Evolutionary conservation across 2,888 invertebrate species (phyloP), one percentile per base, ranked within the genome.

Genomic region (Thecocarcelia acutangulata): DNA sequence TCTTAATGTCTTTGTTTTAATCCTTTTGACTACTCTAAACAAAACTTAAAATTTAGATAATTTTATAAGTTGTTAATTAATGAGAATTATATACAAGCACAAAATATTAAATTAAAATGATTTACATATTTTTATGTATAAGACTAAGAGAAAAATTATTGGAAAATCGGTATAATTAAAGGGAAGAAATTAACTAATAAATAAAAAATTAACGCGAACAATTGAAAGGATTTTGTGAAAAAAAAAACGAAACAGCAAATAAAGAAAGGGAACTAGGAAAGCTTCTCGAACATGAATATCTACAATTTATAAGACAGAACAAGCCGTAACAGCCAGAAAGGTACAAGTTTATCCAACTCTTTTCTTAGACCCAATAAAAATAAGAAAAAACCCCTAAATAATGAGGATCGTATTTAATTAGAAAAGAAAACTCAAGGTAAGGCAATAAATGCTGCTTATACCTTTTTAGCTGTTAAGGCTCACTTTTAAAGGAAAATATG

Each of bases 71-170:
- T 42, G 11, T 42, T n/a, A 50, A 21, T 44, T 64, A 59, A 72
- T 42, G 24, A 19, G n/a, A 48, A 75, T 56, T 77, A 77, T 77
- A 24, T 77, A 77, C 77, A 77, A 56, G 12, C 3, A 44, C 21
- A 44, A 42, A 21, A 17, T 33, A 17, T 72, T 63, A 19, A 44
- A 37, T 52, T 52, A 44, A 37, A 44, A 44, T 33, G 2, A 17
- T 24, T 61, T 72, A 54, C 21, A n/a, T n/a, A n/a, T n/a, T n/a
- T n/a, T n/a, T n/a, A n/a, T 54, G 59, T 73, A 54, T 1, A 73
- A 54, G 33, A 54, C 33, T 73, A 73, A 42, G 44, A 13, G 21
- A 50, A 5, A 8, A 17, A 52, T 42, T 72, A 72, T 52, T 73
- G 63, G 19, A 44, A 56, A 56, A 56, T 11, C 46, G 33, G 46